Conservation (phyloP, 2,797 vertebrate genomes). For the Rhinella marina region DNA sequence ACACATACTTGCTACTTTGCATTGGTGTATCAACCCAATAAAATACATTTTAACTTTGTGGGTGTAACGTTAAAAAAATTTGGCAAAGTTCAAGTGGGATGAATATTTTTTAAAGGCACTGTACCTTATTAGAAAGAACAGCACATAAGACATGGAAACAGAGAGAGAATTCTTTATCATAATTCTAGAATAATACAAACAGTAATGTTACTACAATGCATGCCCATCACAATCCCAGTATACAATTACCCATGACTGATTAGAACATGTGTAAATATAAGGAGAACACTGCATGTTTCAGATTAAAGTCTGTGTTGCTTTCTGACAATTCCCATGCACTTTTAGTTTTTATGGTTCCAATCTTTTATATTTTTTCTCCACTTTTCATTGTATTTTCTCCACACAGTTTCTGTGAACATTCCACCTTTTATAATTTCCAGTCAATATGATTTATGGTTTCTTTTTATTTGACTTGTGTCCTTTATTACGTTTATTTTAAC, state of each 20-base stretch:
- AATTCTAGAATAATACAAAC: not conserved
- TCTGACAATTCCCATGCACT: not conserved
- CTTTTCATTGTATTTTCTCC: not conserved
- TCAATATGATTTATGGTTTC: not conserved
- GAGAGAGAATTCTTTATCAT: not conserved
- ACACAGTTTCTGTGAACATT: slow-evolving; percentile 10
- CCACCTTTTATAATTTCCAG: slow-evolving; percentile 30
- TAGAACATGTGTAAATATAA: not conserved
- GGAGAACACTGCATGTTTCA: slow-evolving; percentile 18
- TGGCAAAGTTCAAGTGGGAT: too few relatives aligned
- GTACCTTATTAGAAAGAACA: slow-evolving; percentile 4
- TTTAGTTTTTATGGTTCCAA: not conserved
- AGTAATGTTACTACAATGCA: slow-evolving; percentile 2
- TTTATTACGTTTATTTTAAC: slow-evolving; percentile 47
- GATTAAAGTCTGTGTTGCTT: not conserved
- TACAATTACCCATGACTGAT: not conserved
- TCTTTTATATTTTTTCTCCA: not conserved
- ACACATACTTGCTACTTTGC: too few relatives aligned
- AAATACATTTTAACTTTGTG: too few relatives aligned
- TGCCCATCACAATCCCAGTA: not conserved
- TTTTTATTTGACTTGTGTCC: slow-evolving; percentile 37
- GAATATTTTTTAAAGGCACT: too few relatives aligned
- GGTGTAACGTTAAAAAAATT: too few relatives aligned
- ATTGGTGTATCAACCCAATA: too few relatives aligned
- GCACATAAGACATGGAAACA: not conserved